Evolutionary conservation across 2,113 vertebrate species (phyloP), one percentile per base, ranked within the genome.

Genomic region (Recurvirostra avosetta): DNA sequence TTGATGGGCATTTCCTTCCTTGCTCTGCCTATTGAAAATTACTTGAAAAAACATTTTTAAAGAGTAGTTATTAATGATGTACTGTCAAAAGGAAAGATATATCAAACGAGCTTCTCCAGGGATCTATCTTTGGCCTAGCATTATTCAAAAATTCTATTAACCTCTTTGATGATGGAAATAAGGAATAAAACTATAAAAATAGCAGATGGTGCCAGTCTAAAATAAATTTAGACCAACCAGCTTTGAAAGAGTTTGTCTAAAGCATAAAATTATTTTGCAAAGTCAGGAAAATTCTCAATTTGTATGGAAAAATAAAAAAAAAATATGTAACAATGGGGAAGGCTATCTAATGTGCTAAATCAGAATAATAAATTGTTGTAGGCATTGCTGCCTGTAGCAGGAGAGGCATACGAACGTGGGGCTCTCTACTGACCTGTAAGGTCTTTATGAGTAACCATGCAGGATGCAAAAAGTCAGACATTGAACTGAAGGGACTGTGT

Each of bases 61-160:
- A 79, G 53, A 73, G 58, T 82, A 25, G 53, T 86, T 96, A 85
- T 66, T 94, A 94, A 95, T 87, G 85, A 43, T 45, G 40, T 70
- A 36, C 62, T 95, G 74, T 77, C 74, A 83, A 38, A 94, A 66
- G 50, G 67, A 78, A 88, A 76, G 90, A 73, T 92, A 21, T 2
- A 86, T 93, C 90, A 93, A 88, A 73, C 80, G 23, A 63, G 49
- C 74, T 90, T 82, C 80, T 90, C n/a, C 8, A 22, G 87, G 77
- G 90, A 90, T 79, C 83, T 77, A 0, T 85, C 73, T 94, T 93
- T 85, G 70, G 70, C 65, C 62, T 88, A 76, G 29, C 72, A 50
- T 94, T 95, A 95, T 92, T 94, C 74, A 96, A 56, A 92, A 95
- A 76, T 94, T 93, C 81, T 94, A 10, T 97, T 94, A 90, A 86